These are phyloP conservation scores for Epinotia nisella DNA, from an alignment of 2,888 invertebrate species.

Conservation along the genomic window DNA sequence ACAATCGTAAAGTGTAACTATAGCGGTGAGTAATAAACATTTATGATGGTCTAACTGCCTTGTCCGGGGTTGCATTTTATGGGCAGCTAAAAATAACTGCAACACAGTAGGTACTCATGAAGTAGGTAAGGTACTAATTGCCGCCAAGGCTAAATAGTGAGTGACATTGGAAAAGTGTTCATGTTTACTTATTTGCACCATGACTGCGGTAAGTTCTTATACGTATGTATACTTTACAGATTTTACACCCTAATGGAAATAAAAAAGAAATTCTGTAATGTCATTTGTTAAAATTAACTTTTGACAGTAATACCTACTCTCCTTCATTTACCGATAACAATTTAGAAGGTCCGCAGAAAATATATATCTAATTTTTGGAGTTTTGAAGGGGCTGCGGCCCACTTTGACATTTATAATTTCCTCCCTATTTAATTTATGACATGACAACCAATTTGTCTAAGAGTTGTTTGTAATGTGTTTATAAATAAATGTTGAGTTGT, in stretches of 20 bases:
- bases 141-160: background rate
- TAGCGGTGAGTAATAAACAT: conserved; percentile 60
- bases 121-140: conserved; percentile 32
- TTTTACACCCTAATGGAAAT: no score
- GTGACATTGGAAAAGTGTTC: conserved; percentile 4
- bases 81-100: conserved; percentile 46
- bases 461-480: background rate
- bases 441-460: conserved; percentile 28
- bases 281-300: no score
- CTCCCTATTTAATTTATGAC: conserved; percentile 30
- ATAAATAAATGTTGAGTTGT: no score
- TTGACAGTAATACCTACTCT: background rate
- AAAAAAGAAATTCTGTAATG: no score
- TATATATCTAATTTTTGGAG: conserved; percentile 36
- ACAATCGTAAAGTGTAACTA: conserved; percentile 39
- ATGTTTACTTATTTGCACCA: background rate
- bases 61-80: conserved; percentile 59
- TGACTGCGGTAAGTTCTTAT: background rate
- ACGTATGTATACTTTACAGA: no score
- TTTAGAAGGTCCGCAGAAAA: conserved; percentile 36
- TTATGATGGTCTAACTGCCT: conserved; percentile 61
- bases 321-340: background rate
- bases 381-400: conserved; percentile 40
- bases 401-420: conserved; percentile 40
- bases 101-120: conserved; percentile 11